Base-by-base conservation (phyloP, 2,113 vertebrate species). In the Mesocricetus auratus region DNA sequence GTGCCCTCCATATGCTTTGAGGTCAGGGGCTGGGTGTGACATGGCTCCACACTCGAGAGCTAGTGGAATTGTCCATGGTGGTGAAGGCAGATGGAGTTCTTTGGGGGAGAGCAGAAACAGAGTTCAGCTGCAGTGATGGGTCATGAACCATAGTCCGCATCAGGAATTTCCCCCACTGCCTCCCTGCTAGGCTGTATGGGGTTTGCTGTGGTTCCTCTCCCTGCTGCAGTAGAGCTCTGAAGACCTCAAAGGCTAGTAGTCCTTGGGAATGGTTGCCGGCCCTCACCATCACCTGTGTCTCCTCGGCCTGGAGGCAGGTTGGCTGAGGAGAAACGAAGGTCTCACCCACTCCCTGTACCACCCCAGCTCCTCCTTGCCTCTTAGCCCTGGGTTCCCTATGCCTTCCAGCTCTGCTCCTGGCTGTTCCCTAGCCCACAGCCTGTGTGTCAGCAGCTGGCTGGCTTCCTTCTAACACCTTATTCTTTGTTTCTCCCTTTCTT, bases 401-500 rank as follows among this genome's bases (percentile, higher is more conserved):
- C 89, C 77, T 96, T 89, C 79, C 71, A 92, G 82, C 90, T 96
- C 88, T 74, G 82, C 56, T 96, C 53, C 89, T 93, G 93, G 92
- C 93, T 86, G 26, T 62, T 92, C 68, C 73, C 78, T n/a, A 74
- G n/a, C 92, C 92, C 81, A n/a, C 90, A 47, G 89, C 78, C 82
- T 45, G 73, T n/a, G 90, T 94, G 90, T 71, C 7, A 21, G 90
- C 56, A n/a, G 77, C 85, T 74, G 78, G 75, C 96, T 97, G 82
- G 79, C 96, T 97, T 78, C 95, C 95, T 95, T 90, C 96, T 97
- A 96, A 97, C 64, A 0, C 86, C 93, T 96, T 74, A 26, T 69
- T 96, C 68, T 96, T 95, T 96, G 77, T 97, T 95, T 97, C 94
- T 97, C 94, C 96, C 94, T 97, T 86, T 95, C 96, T 96, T 75